Conservation (phyloP, 2,888 invertebrate genomes). For the Cheilosia vernalis region DNA sequence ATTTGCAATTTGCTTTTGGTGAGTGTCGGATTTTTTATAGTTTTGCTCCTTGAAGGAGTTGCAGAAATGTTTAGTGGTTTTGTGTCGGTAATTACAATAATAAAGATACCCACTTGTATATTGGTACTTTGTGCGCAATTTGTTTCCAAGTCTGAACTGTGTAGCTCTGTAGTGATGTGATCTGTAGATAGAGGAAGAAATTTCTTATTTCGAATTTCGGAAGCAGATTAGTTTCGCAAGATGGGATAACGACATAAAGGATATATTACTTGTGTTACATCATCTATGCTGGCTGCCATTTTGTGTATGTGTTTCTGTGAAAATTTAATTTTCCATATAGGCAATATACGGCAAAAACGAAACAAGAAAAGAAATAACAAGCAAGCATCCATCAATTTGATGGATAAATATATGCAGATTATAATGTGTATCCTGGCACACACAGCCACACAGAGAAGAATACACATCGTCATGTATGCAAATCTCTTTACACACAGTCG, state of each 20-base stretch:
- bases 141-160: neutral
- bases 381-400: slow-evolving; percentile 83
- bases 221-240: slow-evolving; percentile 14
- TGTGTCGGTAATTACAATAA: no score
- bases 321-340: slow-evolving; percentile 70
- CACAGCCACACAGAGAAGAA: slow-evolving; percentile 28
- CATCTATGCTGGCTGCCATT: slow-evolving; percentile 56
- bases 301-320: slow-evolving; percentile 56
- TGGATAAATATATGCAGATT: slow-evolving; percentile 84
- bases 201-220: slow-evolving; percentile 9
- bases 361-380: slow-evolving; percentile 53
- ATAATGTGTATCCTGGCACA: slow-evolving; percentile 76
- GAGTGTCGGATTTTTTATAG: slow-evolving; percentile 62
- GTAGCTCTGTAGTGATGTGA: neutral
- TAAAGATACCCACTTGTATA: no score
- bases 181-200: neutral
- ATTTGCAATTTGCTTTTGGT: slow-evolving; percentile 74
- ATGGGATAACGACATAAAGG: slow-evolving; percentile 59
- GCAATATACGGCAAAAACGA: slow-evolving; percentile 42
- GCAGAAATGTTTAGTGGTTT: neutral
- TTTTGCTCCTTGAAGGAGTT: slow-evolving; percentile 29
- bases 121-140: no score
- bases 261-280: slow-evolving; percentile 36
- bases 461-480: slow-evolving; percentile 66
- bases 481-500: slow-evolving; percentile 68